Base-by-base conservation (phyloP, 2,888 invertebrate genomes). In the Macrophya alboannulata region DNA sequence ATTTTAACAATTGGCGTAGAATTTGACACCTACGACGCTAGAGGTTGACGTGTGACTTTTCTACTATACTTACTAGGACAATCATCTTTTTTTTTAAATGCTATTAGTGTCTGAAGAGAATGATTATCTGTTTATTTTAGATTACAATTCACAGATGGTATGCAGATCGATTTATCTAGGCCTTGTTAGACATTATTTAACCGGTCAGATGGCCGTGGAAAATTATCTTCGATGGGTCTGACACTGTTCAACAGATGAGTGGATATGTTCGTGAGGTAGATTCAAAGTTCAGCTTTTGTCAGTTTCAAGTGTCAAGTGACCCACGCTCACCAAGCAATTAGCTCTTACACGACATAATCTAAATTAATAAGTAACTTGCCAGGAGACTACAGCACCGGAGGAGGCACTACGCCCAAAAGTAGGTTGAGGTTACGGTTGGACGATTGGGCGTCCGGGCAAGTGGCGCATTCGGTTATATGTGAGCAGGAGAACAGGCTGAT, bases 351-450 rank as follows among this genome's bases (percentile, higher is more conserved):
- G 90, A 91, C 92, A 93, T 93, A 92, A 93, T 92, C 92, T 92
- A 92, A 92, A 93, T 93, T 92, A 93, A 93, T 93, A 93, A 93
- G 92, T 92, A 92, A 93, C 92, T 87, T 91, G 90, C 89, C 91
- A 93, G 92, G 92, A 85, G 87, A 92, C 88, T 89, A 93, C 92
- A 88, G 88, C 79, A 83, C 65, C 40, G 68, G 85, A 85, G 87
- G 92, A 91, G 92, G 92, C 92, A 88, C 85, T 86, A 84, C 86
- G 85, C 88, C 87, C 87, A 88, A 90, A 92, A 90, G 90, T 91
- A 88, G 91, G 90, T 91, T 90, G 91, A 90, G 90, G 90, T 87
- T 85, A 86, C 86, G 86, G 85, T 86, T 85, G 84, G 85, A 86
- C 84, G 87, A 88, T 87, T 76, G 88, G 89, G 84, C 86, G 87